Evolutionary conservation across 2,888 invertebrate genomes (phyloP).

Genomic region (Synergus laeviventris): DNA sequence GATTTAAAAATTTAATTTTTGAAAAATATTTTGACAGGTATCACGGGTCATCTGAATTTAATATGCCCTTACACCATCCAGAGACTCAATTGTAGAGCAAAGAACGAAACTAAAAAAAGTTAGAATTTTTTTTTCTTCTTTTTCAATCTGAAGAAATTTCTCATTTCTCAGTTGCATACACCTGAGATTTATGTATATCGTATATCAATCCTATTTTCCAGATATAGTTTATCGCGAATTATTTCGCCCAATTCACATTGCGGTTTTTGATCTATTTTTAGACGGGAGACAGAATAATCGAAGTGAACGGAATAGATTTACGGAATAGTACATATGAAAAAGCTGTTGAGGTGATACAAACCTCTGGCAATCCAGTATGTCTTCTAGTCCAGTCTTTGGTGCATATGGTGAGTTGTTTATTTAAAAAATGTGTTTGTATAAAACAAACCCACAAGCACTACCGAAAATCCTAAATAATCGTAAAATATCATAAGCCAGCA

Average conservation of each 20-base stretch:
- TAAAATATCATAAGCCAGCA: too few species aligned
- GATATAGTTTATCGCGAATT: slow-evolving; percentile 4
- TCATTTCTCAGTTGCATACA: slow-evolving; percentile 14
- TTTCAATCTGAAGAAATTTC: not conserved
- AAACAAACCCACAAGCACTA: not conserved
- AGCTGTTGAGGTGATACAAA: slow-evolving; percentile 95
- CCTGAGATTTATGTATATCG: slow-evolving; percentile 4
- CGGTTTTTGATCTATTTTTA: slow-evolving; percentile 75
- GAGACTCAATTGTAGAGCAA: too few species aligned
- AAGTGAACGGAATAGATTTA: slow-evolving; percentile 94
- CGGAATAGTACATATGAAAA: slow-evolving; percentile 94
- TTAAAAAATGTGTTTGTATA: not conserved
- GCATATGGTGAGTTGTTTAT: slow-evolving; percentile 81
- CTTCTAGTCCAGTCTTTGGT: slow-evolving; percentile 92
- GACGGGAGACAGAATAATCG: slow-evolving; percentile 92
- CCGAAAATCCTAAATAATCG: too few species aligned
- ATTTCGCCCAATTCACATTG: slow-evolving; percentile 42
- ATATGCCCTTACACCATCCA: too few species aligned
- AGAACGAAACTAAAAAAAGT: too few species aligned
- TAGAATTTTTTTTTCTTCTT: not conserved
- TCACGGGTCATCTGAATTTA: too few species aligned
- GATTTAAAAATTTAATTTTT: too few species aligned
- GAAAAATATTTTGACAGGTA: too few species aligned
- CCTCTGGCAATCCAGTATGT: slow-evolving; percentile 91
- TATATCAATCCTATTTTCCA: slow-evolving; percentile 20